phyloP scores from a whole-genome alignment of 2,797 vertebrate species.

The Discoglossus pictus region DNA sequence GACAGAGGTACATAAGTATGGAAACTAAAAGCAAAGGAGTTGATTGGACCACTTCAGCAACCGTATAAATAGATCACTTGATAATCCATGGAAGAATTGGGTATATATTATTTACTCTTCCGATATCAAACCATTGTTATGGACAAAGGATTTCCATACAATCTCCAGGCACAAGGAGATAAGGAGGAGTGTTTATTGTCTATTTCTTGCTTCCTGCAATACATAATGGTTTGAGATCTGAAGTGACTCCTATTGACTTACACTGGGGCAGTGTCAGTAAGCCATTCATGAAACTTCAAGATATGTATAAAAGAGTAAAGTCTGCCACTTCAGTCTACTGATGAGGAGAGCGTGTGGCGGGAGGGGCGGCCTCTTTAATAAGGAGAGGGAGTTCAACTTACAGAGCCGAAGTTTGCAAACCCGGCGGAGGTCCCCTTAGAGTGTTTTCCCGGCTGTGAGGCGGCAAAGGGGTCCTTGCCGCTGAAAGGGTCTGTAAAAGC shows the following conservation, averaged over 20 bases:
- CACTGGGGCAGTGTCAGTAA: conserved; percentile 5
- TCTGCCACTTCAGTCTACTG: conserved; percentile 30
- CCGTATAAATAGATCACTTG: conserved; percentile 18
- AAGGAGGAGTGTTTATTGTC: no score
- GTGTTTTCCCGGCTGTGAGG: conserved; percentile 88
- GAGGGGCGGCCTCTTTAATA: conserved; percentile 69
- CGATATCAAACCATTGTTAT: conserved; percentile 7
- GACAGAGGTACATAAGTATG: neutral
- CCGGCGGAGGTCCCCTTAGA: conserved; percentile 82
- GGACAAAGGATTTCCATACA: no score
- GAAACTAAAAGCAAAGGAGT: conserved; percentile 1
- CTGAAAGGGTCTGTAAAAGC: conserved; percentile 93
- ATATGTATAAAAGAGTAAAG: conserved; percentile 7
- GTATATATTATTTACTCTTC: neutral
- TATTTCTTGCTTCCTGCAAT: no score
- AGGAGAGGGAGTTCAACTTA: conserved; percentile 79
- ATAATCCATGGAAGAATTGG: conserved; percentile 8
- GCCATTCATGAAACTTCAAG: conserved; percentile 17
- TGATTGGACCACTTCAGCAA: neutral
- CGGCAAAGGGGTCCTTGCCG: conserved; percentile 93
- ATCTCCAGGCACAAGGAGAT: no score
- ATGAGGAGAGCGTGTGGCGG: conserved; percentile 23
- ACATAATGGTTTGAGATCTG: conserved; percentile 8
- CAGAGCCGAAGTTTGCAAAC: conserved; percentile 92
- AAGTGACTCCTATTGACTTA: conserved; percentile 4